Evolutionary conservation across 2,113 vertebrate species (phyloP).

Genomic region (Myxocyprinus asiaticus): DNA sequence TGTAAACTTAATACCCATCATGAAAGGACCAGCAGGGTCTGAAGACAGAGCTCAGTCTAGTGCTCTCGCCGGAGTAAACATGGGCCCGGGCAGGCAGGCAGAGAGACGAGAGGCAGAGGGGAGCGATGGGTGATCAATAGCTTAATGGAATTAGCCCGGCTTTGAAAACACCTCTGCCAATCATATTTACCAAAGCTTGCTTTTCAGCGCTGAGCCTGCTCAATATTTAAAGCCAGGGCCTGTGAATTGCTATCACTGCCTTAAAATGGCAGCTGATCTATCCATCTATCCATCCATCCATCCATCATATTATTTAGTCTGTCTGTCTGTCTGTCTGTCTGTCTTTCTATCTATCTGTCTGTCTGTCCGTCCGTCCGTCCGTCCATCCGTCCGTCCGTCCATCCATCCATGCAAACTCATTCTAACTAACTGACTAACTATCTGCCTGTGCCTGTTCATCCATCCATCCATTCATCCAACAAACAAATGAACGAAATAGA

Average conservation of each 20-base stretch:
- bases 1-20: slow-evolving; percentile 59
- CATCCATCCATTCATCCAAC: not conserved
- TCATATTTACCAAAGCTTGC: slow-evolving; percentile 75
- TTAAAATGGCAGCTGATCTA: slow-evolving; percentile 52
- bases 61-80: slow-evolving; percentile 62
- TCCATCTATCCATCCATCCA: not conserved
- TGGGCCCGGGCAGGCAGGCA: slow-evolving; percentile 31
- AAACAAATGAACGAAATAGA: no score
- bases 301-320: no score
- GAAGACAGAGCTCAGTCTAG: slow-evolving; percentile 43
- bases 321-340: no score
- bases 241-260: slow-evolving; percentile 58
- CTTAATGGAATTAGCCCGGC: slow-evolving; percentile 79
- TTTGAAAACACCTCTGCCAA: slow-evolving; percentile 78
- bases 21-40: slow-evolving; percentile 35
- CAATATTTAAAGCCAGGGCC: no score
- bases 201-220: no score
- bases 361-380: not conserved
- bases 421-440: not conserved
- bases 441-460: not conserved
- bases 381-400: not conserved
- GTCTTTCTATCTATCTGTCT: not conserved
- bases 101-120: slow-evolving; percentile 25
- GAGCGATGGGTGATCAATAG: slow-evolving; percentile 71
- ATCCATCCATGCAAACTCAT: not conserved